These are phyloP conservation scores for Asobara japonica DNA, from an alignment of 1,140 invertebrate genomes.

Conservation along the genomic window DNA sequence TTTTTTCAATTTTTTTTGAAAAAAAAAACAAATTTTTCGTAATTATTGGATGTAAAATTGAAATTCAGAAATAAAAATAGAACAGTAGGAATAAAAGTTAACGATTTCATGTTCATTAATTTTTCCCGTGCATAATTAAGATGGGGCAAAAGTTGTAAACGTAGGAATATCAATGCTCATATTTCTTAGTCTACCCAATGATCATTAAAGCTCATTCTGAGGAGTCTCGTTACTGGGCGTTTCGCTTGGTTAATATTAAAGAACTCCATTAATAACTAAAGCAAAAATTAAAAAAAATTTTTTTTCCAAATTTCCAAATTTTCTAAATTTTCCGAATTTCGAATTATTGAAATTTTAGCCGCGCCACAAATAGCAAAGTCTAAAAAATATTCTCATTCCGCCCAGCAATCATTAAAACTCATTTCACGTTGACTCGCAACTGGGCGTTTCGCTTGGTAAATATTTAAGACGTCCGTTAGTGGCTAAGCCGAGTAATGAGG, in stretches of 20 bases:
- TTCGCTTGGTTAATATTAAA: not conserved
- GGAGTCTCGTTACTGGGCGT: not conserved
- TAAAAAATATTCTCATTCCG: not conserved
- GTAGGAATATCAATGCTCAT: not conserved
- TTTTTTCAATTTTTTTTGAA: not conserved
- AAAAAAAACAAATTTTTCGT: not conserved
- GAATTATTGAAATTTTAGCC: too few relatives aligned
- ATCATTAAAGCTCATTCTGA: not conserved
- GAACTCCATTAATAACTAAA: not conserved
- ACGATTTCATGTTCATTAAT: not conserved
- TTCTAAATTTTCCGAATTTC: too few relatives aligned
- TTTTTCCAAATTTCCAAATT: too few relatives aligned
- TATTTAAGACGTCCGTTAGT: not conserved
- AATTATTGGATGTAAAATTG: too few relatives aligned
- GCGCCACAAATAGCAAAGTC: too few relatives aligned
- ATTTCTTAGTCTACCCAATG: not conserved
- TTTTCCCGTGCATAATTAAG: not conserved
- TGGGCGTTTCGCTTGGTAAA: slow-evolving; percentile 3
- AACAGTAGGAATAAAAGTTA: not conserved
- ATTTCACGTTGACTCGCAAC: not conserved
- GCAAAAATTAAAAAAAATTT: not conserved
- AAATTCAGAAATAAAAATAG: not conserved
- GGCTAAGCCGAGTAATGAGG: not conserved
- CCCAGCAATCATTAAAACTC: not conserved
- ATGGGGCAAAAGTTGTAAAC: not conserved